Evolutionary conservation across 2,113 vertebrate species (phyloP), one percentile per base, ranked within the genome.

Genomic region (Platichthys flesus): DNA sequence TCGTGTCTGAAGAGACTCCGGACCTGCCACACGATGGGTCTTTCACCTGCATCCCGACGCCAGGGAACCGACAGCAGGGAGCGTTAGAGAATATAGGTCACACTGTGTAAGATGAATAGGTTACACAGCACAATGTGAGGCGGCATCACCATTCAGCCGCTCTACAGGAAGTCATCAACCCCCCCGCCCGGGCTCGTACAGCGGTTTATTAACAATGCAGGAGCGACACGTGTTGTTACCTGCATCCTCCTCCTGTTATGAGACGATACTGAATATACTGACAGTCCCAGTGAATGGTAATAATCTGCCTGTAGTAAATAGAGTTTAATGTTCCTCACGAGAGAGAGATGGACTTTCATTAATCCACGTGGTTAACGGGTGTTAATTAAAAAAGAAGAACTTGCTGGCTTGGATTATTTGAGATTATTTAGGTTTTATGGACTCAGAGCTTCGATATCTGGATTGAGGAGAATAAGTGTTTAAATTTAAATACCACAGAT

Each of bases 81-180:
- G 54, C 61, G 64, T 5, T 24, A 16, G 31, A 58, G 35, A 78
- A 87, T 71, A 63, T 82, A 47, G 76, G 77, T 79, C 84, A 85
- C 40, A 37, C 3, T 10, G 24, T 26, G 60, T 14, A 9, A 37
- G 68, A 65, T 45, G 77, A 84, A 55, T 4, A 49, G 61, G 74
- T 66, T 67, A 42, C 3, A 23, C n/a, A 7, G 5, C 52, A 35
- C 71, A 74, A 70, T 66, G n/a, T 56, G 74, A 70, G 49, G 79
- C 61, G 10, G 23, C 63, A 14, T 2, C 16, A 54, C 61, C 75
- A 52, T 57, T 47, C 69, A 68, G 62, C 52, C 5, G 54, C 49
- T 56, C 63, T 15, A 45, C 68, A 69, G 62, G 55, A 69, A 78
- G 68, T 77, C 76, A 63, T 67, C 54, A 28, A 18, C 37, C 35